Base-by-base conservation (phyloP, 2,888 invertebrate species). In the Rotaria macrura region DNA sequence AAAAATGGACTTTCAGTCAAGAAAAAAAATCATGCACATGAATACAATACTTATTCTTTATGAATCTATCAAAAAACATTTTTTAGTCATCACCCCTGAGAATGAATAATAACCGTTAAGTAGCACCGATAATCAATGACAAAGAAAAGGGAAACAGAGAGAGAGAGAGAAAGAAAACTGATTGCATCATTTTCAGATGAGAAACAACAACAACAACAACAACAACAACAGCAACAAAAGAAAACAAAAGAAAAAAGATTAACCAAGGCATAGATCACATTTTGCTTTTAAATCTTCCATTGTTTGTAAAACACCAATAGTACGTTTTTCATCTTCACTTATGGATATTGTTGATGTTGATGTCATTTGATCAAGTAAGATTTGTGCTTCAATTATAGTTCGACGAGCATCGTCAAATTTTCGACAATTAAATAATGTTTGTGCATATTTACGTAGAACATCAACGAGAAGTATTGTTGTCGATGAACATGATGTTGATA, bases 271-370 rank as follows among this genome's bases (percentile, higher is more conserved):
- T 25, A 79, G n/a, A 43, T 79, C 79, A 79, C 79, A 79, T 79
- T 79, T 43, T 25, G 79, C 79, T 79, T 79, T 79, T 79, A 79
- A 79, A 79, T 79, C 79, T 43, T 79, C 79, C 2, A 79, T 79
- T 25, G 40, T 79, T 79, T 79, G 40, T n/a, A 79, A 43, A 79
- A 65, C 65, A 5, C 65, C 65, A 14, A 65, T 65, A 1, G 65
- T 65, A 65, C 65, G 65, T 65, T 65, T 65, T 20, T 65, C 65
- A 34, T 65, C 65, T 65, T 65, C 65, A 20, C 20, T 65, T 34
- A 65, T 65, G 5, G 65, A 34, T 34, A 57, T 14, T 57, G 55
- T 57, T 57, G 65, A 65, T 65, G 65, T 38, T 65, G 65, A 34
- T 34, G 65, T 65, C 65, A 65, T 65, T 65, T 65, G 65, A 65